A percentile compares a stretch with the other conserved stretches of the same genome.
These are phyloP conservation scores for Zophobas atratus DNA, from an alignment of 1,140 invertebrate species.

Conservation along the genomic window DNA sequence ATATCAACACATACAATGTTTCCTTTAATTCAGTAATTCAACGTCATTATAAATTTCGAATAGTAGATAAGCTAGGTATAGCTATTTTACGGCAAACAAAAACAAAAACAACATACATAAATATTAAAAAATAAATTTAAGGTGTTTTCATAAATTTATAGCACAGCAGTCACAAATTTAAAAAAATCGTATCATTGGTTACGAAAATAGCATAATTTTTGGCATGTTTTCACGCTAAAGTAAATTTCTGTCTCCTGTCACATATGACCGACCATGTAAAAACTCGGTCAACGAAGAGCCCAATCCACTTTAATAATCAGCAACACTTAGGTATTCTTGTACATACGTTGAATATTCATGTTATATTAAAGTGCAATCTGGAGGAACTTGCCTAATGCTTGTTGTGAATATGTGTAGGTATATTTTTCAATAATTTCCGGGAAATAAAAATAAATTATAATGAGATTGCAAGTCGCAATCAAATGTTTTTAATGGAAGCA, in stretches of 20 bases:
- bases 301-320: conserved; percentile 37
- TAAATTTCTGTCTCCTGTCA: conserved; percentile 34
- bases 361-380: conserved; percentile 1
- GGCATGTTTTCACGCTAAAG: conserved; percentile 25
- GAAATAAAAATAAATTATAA: neutral
- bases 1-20: too few species aligned
- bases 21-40: too few species aligned
- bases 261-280: conserved; percentile 36
- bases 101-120: neutral
- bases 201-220: conserved; percentile 30
- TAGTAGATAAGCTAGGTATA: too few species aligned
- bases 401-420: neutral
- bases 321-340: neutral
- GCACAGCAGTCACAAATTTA: neutral
- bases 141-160: conserved; percentile 3
- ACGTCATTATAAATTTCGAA: too few species aligned
- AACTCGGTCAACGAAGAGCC: conserved; percentile 34
- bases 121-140: neutral
- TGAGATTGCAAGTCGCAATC: too few species aligned
- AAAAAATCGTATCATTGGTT: conserved; percentile 25
- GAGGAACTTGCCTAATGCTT: conserved; percentile 23
- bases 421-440: conserved; percentile 17
- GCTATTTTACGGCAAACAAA: neutral
- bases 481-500: too few species aligned
- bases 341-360: conserved; percentile 22